Evolutionary conservation across 2,888 invertebrate species (phyloP).

Genomic region (Andrena flavipes): DNA sequence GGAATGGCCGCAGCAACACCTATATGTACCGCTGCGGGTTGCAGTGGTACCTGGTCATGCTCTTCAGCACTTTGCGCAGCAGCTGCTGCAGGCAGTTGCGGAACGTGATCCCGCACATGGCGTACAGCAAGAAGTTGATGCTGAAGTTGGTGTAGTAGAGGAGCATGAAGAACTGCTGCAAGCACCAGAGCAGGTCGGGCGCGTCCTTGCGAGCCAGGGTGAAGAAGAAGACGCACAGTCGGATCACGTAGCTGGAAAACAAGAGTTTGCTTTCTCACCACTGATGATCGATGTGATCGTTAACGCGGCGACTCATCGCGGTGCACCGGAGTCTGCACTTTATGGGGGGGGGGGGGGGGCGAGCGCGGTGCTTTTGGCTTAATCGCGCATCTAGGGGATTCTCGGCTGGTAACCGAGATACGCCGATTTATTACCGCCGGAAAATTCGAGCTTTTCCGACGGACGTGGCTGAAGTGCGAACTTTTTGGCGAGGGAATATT

Average conservation of each 20-base stretch:
- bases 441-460: too few relatives aligned
- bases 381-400: too few relatives aligned
- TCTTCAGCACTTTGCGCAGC: constrained; percentile 85
- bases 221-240: constrained; percentile 86
- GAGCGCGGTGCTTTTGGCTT: too few relatives aligned
- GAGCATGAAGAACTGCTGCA: constrained; percentile 87
- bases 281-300: not conserved
- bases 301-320: not conserved
- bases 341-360: too few relatives aligned
- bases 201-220: constrained; percentile 84
- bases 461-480: too few relatives aligned
- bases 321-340: too few relatives aligned
- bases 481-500: too few relatives aligned
- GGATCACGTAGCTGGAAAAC: constrained; percentile 86
- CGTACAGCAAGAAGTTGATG: constrained; percentile 88
- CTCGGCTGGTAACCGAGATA: too few relatives aligned
- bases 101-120: constrained; percentile 88
- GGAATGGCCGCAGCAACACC: constrained; percentile 48
- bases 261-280: not conserved
- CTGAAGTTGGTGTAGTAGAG: constrained; percentile 89
- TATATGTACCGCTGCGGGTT: constrained; percentile 80
- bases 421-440: too few relatives aligned
- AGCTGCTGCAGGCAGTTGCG: constrained; percentile 86
- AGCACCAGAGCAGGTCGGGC: constrained; percentile 85
- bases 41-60: constrained; percentile 82